These are phyloP conservation scores for Agriopis leucophaearia DNA, from an alignment of 2,888 invertebrate genomes.

Conservation along the genomic window DNA sequence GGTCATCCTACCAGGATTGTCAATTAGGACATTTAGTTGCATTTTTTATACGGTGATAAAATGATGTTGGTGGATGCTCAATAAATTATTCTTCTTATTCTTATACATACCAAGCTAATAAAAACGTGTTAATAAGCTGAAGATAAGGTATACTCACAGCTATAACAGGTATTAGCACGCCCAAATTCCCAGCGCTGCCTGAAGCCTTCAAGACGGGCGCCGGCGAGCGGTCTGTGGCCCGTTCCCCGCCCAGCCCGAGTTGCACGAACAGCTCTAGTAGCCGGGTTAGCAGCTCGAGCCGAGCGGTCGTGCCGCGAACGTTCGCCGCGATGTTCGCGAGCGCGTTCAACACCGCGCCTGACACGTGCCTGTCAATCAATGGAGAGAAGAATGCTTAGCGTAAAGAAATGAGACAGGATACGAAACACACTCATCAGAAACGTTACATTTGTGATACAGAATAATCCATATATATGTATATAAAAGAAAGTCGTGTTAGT, in stretches of 20 bases:
- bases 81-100: no score
- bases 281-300: slow-evolving; percentile 94
- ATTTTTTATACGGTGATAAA: no score
- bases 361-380: slow-evolving; percentile 89
- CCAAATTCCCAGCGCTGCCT: slow-evolving; percentile 98
- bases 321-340: slow-evolving; percentile 98
- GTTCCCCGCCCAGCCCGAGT: slow-evolving; percentile 97
- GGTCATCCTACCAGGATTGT: no score
- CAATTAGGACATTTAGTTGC: no score
- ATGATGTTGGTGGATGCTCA: no score
- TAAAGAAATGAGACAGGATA: no score
- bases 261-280: slow-evolving; percentile 98
- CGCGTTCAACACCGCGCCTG: slow-evolving; percentile 98
- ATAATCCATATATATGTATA: no score
- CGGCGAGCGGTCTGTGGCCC: slow-evolving; percentile 97
- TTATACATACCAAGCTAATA: no score
- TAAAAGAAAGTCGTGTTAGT: no score
- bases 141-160: slow-evolving; percentile 90
- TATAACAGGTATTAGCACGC: slow-evolving; percentile 99
- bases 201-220: slow-evolving; percentile 92
- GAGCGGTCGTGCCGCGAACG: slow-evolving; percentile 94
- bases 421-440: no score
- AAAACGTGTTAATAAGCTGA: no score
- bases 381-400: neutral
- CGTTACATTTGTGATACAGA: no score